Evolutionary conservation across 1,140 invertebrate species (phyloP), one percentile per base, ranked within the genome.

Genomic region (Sitodiplosis mosellana): DNA sequence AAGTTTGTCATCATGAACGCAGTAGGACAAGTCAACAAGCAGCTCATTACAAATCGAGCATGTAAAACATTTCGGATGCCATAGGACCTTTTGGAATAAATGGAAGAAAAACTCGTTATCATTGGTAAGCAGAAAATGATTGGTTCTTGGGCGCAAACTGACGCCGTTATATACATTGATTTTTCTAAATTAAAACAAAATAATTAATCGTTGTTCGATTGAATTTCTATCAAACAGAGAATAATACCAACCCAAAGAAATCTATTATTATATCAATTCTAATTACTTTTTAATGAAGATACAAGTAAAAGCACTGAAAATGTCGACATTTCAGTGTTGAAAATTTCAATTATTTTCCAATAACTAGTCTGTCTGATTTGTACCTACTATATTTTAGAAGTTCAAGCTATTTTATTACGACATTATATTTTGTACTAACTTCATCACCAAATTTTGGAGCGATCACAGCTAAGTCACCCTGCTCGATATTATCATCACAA

Each of bases 1-100:
- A 36, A 93, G 71, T 46, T 74, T 73, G 49, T 85, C 84, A 50
- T 91, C 83, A 59, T 86, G 75, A 41, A 85, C 79, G 60, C 91
- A 95, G 66, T 95, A 94, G 15, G 87, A 87, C 43, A 95, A 73
- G 65, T 95, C 91, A 45, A 93, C 87, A 21, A 95, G 75, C 22
- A 90, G 68, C 67, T 93, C 83, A 51, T 81, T 73, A 67, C 91
- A 95, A 34, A 77, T 76, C 43, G 71, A 70, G 65, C 91, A 95
- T 41, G 74, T 73, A 65, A 95, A 95, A 63, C 91, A 95, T 11
- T 73, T 73, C 1, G 89, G 86, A 67, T 94, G 90, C 78, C 82
- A 94, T 46, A 78, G 67, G 27, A 72, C 67, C 54, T 71, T n/a
- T n/a, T n/a, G n/a, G n/a, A n/a, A n/a, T n/a, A n/a, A n/a, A n/a